Evolutionary conservation across 2,113 vertebrate species (phyloP), one percentile per base, ranked within the genome.

Genomic region (Thalassarche chlororhynchos): DNA sequence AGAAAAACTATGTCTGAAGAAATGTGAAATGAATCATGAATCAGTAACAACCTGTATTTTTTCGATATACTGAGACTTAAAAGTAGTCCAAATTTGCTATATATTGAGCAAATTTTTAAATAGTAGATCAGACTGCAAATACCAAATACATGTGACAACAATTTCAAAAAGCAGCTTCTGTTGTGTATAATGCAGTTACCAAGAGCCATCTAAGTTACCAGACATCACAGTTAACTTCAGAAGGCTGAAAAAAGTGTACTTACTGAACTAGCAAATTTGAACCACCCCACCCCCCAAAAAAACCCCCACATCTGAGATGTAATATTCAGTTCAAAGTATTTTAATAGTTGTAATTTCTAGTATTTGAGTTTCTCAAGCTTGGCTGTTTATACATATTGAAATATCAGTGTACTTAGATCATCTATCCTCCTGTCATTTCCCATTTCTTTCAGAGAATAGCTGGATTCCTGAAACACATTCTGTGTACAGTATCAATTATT

Each of bases 271-370:
- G 23, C 16, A 74, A 54, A 75, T 58, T 62, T 82, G 38, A 38
- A 38, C 38, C 38, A 38, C 31, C 2, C 8, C 5, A 12, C 3
- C 12, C 10, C 6, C 1, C 2, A 6, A 14, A 78, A 17, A 74
- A 10, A 23, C 38, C 38, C 38, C 38, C 38, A 68, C 18, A 64
- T 5, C 24, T 14, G 58, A 54, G 25, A 64, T 47, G 8, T 29
- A 49, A 76, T 31, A 64, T 17, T 38, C 46, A 46, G 20, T 70
- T 72, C 10, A 11, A 58, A 70, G 14, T 42, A 80, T 28, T 76
- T 52, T 28, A 75, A 58, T 8, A 36, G 21, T 4, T 89, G 8
- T 15, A 57, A 55, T 61, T 82, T 64, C 47, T 47, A 76, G 7
- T 32, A 85, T 52, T 87, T 71, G 14, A 83, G 36, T 31, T 93